Percentiles rank a stretch among this genome's conserved stretches.
Conservation (phyloP, 2,113 vertebrate genomes). For the Prolemur simus region DNA sequence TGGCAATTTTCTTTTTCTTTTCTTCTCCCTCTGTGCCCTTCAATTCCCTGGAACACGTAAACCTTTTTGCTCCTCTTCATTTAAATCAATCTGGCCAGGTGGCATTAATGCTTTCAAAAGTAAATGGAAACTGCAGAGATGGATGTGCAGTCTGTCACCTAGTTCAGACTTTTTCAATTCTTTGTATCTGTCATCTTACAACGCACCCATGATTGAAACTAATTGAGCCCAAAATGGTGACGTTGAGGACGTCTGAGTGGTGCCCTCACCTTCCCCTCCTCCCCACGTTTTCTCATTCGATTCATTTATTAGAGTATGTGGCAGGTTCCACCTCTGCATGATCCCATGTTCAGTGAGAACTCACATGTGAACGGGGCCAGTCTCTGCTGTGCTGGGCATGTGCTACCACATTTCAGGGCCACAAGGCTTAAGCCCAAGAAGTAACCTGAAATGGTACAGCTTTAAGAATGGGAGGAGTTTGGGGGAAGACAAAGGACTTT, state of each 20-base stretch:
- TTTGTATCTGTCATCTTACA: not conserved
- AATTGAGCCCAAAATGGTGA: not conserved
- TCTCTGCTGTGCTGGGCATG: not conserved
- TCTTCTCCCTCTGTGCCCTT: not conserved
- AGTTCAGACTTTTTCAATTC: constrained; percentile 6
- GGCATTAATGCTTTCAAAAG: constrained; percentile 43
- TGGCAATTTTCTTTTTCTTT: not conserved
- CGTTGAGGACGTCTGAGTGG: not conserved
- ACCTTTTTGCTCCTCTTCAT: constrained; percentile 44
- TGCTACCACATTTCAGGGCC: not conserved
- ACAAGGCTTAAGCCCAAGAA: not conserved
- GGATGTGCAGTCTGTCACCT: not conserved
- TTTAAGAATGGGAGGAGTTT: not conserved
- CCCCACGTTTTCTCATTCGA: not conserved
- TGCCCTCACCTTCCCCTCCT: not conserved
- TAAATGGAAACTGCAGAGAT: constrained; percentile 11
- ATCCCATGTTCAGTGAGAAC: not conserved
- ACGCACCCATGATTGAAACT: not conserved
- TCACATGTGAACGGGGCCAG: not conserved
- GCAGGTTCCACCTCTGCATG: not conserved
- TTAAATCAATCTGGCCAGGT: constrained; percentile 32
- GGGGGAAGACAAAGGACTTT: not conserved
- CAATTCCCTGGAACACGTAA: not conserved
- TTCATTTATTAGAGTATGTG: not conserved
- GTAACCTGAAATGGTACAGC: not conserved